Evolutionary conservation across 2,797 vertebrate species (phyloP), one percentile per base, ranked within the genome.

Genomic region (Manis javanica): DNA sequence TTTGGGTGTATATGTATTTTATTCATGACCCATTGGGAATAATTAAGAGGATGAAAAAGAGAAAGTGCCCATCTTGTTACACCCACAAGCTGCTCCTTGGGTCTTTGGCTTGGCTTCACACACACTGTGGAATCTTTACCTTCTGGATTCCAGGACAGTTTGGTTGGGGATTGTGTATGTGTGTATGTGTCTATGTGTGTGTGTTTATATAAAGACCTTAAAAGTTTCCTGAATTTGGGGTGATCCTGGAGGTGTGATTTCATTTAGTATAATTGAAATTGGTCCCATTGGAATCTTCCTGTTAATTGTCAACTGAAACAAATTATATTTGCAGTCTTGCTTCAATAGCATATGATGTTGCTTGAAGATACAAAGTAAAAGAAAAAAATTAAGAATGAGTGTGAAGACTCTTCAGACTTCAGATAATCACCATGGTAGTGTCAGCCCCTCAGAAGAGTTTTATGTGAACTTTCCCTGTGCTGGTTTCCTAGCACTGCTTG

Each of bases 321-420:
- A 72, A 77, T n/a, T 66, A 42, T 53, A 81, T 93, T 87, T 87
- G 37, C 53, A 57, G 26, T 95, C 34, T 91, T 69, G 31, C 49
- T 82, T 90, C 3, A 55, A 26, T 64, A 57, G 59, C 12, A 31
- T 68, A 15, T 57, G 21, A 42, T 71, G 5, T 14, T 77, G 6
- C 34, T 91, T 63, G 55, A 46, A 46, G 10, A 15, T 69, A 16
- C 15, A 77, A 92, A 82, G 13, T 19, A 19, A 23, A 91, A 82
- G 66, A 53, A 19, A 26, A 37, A 59, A 37, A 24, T 26, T 42
- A 72, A 16, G 37, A 46, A 26, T 26, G 37, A 66, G 7, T 72
- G 8, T 49, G 75, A 23, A 51, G 68, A 26, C 64, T 61, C n/a
- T 51, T 59, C 12, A 57, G 51, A 39, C 6, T 63, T 78, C 14